Conservation (phyloP, 1,140 invertebrate species). For the Calephelis nemesis region DNA sequence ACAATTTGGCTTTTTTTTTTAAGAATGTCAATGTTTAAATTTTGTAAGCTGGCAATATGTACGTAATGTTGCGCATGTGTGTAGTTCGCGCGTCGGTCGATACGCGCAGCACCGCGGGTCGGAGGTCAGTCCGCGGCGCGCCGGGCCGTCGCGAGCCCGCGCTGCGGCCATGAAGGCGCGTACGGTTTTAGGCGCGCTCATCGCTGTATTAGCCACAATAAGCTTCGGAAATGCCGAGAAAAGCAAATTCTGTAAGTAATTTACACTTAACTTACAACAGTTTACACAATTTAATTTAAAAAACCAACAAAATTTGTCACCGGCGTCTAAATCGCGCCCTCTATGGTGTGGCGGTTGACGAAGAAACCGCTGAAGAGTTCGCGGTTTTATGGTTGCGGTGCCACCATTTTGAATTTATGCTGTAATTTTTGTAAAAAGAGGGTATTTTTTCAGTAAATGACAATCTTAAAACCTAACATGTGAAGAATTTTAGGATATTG, state of each 20-base stretch:
- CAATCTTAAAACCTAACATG: too few species aligned
- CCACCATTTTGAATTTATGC: slow-evolving; percentile 47
- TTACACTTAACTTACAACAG: neutral
- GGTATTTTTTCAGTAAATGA: too few species aligned
- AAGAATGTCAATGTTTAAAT: slow-evolving; percentile 12
- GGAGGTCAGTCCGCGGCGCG: slow-evolving; percentile 60
- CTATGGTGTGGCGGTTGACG: slow-evolving; percentile 33
- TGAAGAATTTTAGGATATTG: too few species aligned
- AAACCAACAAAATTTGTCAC: slow-evolving; percentile 18
- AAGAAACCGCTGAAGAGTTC: slow-evolving; percentile 37
- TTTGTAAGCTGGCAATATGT: slow-evolving; percentile 33
- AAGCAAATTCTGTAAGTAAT: slow-evolving; percentile 74
- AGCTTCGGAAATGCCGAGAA: slow-evolving; percentile 62
- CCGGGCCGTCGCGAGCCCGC: slow-evolving; percentile 57
- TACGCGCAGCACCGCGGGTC: slow-evolving; percentile 28
- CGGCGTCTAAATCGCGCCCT: slow-evolving; percentile 39
- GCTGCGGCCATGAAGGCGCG: slow-evolving; percentile 66
- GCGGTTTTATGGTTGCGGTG: slow-evolving; percentile 42
- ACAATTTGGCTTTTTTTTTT: neutral
- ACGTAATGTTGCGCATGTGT: slow-evolving; percentile 33
- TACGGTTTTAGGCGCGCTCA: slow-evolving; percentile 45
- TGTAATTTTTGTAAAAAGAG: slow-evolving; percentile 11
- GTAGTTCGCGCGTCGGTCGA: slow-evolving; percentile 43
- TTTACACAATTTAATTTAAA: neutral
- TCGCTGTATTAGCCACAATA: slow-evolving; percentile 42